These are phyloP conservation scores for Carassius carassius DNA, from an alignment of 2,113 vertebrate species.

Conservation along the genomic window DNA sequence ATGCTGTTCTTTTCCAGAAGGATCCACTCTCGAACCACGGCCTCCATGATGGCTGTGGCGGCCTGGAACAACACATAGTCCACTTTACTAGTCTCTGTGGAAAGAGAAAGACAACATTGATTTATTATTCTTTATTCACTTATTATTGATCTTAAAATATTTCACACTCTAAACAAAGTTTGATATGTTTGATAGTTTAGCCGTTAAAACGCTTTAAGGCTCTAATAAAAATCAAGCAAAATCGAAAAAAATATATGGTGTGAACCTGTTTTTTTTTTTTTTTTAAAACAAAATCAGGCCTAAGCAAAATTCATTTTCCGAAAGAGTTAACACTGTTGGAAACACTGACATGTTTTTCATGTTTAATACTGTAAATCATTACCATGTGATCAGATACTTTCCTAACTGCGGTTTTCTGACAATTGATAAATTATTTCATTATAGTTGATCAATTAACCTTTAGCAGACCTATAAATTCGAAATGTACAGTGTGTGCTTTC, in stretches of 20 bases:
- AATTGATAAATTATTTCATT: background rate
- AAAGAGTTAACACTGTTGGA: no score
- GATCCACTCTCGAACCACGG: conserved; percentile 97
- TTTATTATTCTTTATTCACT: background rate
- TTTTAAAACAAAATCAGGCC: no score
- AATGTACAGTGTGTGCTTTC: background rate
- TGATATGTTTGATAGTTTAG: background rate
- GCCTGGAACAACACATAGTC: conserved; percentile 99
- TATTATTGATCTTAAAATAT: background rate
- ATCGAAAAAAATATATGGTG: no score
- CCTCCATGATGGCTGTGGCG: conserved; percentile 98
- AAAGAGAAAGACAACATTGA: conserved; percentile 48
- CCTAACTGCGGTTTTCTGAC: no score
- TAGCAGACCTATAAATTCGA: background rate
- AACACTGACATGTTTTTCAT: no score
- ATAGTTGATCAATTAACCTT: background rate
- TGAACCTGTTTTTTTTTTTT: no score
- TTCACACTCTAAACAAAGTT: background rate
- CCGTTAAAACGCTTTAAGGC: background rate
- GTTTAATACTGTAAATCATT: no score
- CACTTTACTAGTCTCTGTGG: conserved; percentile 97
- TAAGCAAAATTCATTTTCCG: no score
- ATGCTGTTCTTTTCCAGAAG: conserved; percentile 95
- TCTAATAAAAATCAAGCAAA: no score
- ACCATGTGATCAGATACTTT: no score